Base-by-base conservation (phyloP, 92 coral and sea anemone species). In the Palythoa caribaeorum region DNA sequence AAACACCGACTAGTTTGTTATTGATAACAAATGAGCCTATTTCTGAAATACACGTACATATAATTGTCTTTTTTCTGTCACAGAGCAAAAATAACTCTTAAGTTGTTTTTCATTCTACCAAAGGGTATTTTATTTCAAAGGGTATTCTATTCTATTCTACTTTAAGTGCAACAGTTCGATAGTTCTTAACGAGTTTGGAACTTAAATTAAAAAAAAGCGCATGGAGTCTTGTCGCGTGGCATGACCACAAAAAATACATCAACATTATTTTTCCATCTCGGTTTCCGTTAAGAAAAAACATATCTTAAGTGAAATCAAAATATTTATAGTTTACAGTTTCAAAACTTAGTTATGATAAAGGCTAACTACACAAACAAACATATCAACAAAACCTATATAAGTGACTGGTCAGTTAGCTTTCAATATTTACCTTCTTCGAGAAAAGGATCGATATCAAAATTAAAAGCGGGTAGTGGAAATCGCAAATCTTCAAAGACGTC, bases 251-350 rank as follows among this genome's bases (percentile, higher is more conserved):
- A 37, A 20, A 9, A 36, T 36, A 20, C 16, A 35, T 3, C 39
- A 36, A 70, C 36, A 36, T 36, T 70, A 5, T 10, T 44, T 44
- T 70, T 70, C 6, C 21, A 70, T 20, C 2, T 20, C 17, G 9
- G 71, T n/a, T 21, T 2, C 35, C 12, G 71, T 20, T 65, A 11
- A 10, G 66, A 54, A 77, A 13, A 21, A 38, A 44, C 50, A 54
- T 77, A 77, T 77, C 83, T 77, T 53, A 77, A 77, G 66, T 77
- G 83, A 57, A 77, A 77, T 77, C 83, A 77, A 52, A 77, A 54
- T 77, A 77, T 77, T 77, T 77, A 63, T 63, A 77, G 66, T 77
- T 77, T 77, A 10, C 83, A 14, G 66, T 35, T 54, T 17, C 54
- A 77, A 53, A 12, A 50, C 69, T 53, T 1, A 52, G n/a, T 9